Base-by-base conservation (phyloP, 2,797 vertebrate species). In the Megalops cyprinoides region DNA sequence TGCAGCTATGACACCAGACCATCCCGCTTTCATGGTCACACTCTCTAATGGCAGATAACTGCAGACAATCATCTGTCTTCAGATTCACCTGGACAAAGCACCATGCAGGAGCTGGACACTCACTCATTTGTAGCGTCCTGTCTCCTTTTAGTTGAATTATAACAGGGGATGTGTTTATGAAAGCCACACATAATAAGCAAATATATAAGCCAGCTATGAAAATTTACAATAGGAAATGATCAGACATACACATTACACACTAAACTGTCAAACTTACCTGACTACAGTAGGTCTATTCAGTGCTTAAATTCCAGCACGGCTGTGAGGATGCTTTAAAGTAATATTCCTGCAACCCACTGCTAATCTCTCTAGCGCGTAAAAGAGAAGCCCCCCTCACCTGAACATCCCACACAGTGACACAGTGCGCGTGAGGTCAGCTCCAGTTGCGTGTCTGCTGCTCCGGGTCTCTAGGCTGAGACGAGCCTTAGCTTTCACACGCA, bases 211-310 rank as follows among this genome's bases (percentile, higher is more conserved):
- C 15, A 69, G n/a, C 44, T 9, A 71, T 44, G 25, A 71, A 44
- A 23, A 71, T 20, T 6, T 0, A n/a, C 67, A 71, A 31, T 67
- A 14, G 31, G 18, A 71, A 71, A 31, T 39, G 39, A 69, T 39
- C 1, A 69, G 39, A 44, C 67, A 39, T 0, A 42, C 37, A 44
- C 37, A 71, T 23, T 8, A 42, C 67, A 71, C 23, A 71, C 6
- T 39, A 8, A 67, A 71, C 67, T 44, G 67, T 39, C 39, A 71
- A 31, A 71, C 34, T 42, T 71, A 71, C 67, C 67, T 71, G 10
- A 18, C 9, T 10, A n/a, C n/a, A n/a, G n/a, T n/a, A n/a, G 34
- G 3, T 39, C 65, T 69, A 15, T 15, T 20, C 65, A 39, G 37
- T 31, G 37, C 37, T 44, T 44, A 2, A 25, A 0, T 9, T 37